Base-by-base conservation (phyloP, 2,797 vertebrate species). In the Aldrovandia affinis region DNA sequence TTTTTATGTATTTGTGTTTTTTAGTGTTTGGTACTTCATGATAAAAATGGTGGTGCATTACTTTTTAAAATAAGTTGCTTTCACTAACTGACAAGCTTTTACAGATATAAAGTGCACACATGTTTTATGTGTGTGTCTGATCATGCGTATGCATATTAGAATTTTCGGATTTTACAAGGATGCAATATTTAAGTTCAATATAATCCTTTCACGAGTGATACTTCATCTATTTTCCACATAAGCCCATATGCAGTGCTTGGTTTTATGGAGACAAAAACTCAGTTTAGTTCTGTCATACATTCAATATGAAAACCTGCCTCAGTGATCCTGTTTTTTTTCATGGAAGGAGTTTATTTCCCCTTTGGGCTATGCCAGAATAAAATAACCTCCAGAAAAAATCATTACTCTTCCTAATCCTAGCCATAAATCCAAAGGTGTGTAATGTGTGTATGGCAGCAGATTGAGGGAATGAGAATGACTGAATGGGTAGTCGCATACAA, bases 371-470 rank as follows among this genome's bases (percentile, higher is more conserved):
- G 15, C 33, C 68, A 70, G 68, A 15, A 70, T 33, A 70, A 70
- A 70, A 39, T 70, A 36, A 70, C 68, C 25, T 63, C 59, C 63
- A 18, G 68, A 39, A 70, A 65, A 70, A 70, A 39, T 22, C 68
- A 70, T 70, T 70, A 70, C 68, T 39, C 68, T 70, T 70, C 36
- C 36, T 70, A 70, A 39, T 70, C 68, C 68, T 39, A 70, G 68
- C 68, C 30, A 15, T 33, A 39, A 70, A 70, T 70, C 63, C 14
- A 4, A 10, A 28, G 68, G 68, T 70, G 15, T 18, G 39, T 70
- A 33, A 70, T 28, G 28, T 65, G 28, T 65, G 9, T 65, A 65
- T 20, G 36, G 33, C 33, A 36, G 68, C n/a, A 65, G 63, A 65
- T 65, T 36, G 36, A 36, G 68, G 55, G 12, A 57, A 57, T 57